Conservation (phyloP, 2,888 invertebrate species). For the Anticlea derivata region DNA sequence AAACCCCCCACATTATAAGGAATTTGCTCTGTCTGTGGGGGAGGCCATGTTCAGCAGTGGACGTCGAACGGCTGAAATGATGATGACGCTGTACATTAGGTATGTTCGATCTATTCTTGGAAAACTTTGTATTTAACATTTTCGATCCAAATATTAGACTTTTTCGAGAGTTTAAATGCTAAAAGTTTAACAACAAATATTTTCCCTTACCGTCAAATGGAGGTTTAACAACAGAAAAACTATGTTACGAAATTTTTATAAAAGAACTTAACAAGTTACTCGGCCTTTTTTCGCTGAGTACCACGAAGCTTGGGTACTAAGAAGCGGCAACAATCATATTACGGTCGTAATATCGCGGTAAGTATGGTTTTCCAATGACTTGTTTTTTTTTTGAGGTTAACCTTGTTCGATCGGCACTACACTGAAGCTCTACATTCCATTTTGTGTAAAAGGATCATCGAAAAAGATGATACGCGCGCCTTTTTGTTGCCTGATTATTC, state of each 20-base stretch:
- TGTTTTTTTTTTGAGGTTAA: no score
- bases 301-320: background rate
- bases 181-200: conserved; percentile 7
- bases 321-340: background rate
- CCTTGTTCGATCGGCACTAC: no score
- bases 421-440: no score
- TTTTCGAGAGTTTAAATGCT: conserved; percentile 1
- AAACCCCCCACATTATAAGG: no score
- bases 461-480: no score
- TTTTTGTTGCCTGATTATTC: no score
- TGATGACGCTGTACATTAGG: background rate
- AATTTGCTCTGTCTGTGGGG: no score
- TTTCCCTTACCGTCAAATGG: background rate
- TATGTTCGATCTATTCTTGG: background rate
- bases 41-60: no score
- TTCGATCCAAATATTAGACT: conserved; percentile 5
- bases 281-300: conserved; percentile 2
- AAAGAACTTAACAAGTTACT: conserved; percentile 5
- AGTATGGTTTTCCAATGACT: background rate
- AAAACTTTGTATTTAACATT: background rate
- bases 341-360: background rate
- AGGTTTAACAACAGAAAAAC: conserved; percentile 5
- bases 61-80: no score
- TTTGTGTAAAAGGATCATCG: no score
- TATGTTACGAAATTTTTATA: conserved; percentile 8